Conservation (phyloP, 1,140 invertebrate genomes). For the Papilio polytes region DNA sequence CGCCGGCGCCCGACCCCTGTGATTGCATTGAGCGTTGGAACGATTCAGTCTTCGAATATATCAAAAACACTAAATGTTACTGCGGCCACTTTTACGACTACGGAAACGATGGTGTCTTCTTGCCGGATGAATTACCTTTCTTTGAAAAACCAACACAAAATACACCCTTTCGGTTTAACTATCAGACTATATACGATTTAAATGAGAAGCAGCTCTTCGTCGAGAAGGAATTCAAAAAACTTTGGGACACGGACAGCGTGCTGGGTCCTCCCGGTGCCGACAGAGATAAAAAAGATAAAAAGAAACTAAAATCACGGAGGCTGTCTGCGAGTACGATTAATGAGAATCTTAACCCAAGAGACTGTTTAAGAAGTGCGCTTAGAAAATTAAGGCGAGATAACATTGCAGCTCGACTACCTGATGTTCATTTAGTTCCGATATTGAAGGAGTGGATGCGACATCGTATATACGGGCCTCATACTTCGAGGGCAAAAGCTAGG, state of each 20-base stretch:
- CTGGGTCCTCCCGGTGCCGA: constrained; percentile 57
- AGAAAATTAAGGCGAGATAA: constrained; percentile 61
- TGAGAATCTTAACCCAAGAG: constrained; percentile 60
- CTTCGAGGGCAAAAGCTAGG: constrained; percentile 49
- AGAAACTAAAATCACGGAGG: constrained; percentile 64
- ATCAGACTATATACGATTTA: constrained; percentile 70
- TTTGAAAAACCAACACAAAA: constrained; percentile 65
- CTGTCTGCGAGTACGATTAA: constrained; percentile 67
- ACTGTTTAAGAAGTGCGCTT: constrained; percentile 72
- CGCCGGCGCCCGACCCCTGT: constrained; percentile 62
- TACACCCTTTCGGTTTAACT: constrained; percentile 63
- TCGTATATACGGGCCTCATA: constrained; percentile 64
- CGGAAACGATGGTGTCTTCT: constrained; percentile 66
- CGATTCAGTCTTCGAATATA: constrained; percentile 60
- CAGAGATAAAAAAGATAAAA: constrained; percentile 59
- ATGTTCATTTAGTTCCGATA: constrained; percentile 69
- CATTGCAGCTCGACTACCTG: constrained; percentile 69
- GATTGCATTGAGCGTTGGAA: constrained; percentile 71
- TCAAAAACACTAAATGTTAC: constrained; percentile 67
- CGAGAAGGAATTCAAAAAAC: constrained; percentile 68
- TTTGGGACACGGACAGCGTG: constrained; percentile 74
- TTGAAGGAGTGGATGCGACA: constrained; percentile 75
- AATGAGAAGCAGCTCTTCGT: constrained; percentile 62
- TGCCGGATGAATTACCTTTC: constrained; percentile 61
- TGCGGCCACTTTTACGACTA: constrained; percentile 74